These are phyloP conservation scores for Ormyrus nitidulus DNA, from an alignment of 2,888 invertebrate species.

Conservation along the genomic window DNA sequence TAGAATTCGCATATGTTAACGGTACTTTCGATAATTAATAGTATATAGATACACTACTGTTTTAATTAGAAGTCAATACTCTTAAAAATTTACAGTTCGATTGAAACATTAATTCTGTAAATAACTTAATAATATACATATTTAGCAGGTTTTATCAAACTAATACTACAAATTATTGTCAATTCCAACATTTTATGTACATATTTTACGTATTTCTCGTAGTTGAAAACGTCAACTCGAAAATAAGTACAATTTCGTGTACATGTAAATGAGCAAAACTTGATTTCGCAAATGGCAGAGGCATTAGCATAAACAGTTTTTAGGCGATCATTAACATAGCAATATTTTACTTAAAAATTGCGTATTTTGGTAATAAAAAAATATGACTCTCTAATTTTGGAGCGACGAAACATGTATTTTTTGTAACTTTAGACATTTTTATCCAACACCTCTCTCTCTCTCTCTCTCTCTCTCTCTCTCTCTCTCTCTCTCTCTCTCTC, in stretches of 20 bases:
- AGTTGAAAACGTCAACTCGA: constrained; percentile 1
- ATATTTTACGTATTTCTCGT: constrained; percentile 4
- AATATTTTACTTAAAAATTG: constrained; percentile 35
- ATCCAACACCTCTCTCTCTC: constrained; percentile 4
- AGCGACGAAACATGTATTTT: constrained; percentile 11
- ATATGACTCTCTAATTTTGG: constrained; percentile 38
- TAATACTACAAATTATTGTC: constrained; percentile 19
- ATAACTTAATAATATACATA: background rate
- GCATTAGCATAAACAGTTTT: constrained; percentile 43
- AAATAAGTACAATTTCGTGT: constrained; percentile 17
- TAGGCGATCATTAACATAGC: constrained; percentile 33
- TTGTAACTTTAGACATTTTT: constrained; percentile 26
- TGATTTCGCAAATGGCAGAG: constrained; percentile 10
- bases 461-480: too few species aligned
- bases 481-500: too few species aligned
- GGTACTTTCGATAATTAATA: too few species aligned
- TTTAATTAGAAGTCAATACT: too few species aligned
- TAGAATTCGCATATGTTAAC: too few species aligned
- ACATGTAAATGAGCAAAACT: constrained; percentile 8
- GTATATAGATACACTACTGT: too few species aligned
- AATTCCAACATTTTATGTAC: constrained; percentile 5
- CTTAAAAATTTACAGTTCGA: constrained; percentile 1
- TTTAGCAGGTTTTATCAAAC: background rate
- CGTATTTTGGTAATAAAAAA: constrained; percentile 17
- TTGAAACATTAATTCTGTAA: constrained; percentile 15